Conservation (phyloP, 2,797 vertebrate species). For the Pseudopleuronectes americanus region DNA sequence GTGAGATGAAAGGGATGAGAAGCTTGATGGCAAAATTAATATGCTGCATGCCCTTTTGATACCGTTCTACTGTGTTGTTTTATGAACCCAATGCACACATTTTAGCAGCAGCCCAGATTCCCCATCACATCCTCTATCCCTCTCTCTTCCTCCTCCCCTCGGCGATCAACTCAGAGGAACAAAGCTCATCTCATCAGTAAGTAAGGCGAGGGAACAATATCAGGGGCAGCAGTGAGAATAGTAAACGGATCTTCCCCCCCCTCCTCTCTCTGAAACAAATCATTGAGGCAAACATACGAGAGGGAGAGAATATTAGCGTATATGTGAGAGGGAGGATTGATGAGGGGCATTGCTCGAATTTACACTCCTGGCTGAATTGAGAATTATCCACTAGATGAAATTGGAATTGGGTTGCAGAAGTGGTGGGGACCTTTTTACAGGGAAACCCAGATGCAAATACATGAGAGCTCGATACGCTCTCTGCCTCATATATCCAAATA, state of each 20-base stretch:
- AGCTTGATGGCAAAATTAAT: slow-evolving; percentile 28
- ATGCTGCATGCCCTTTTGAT: slow-evolving; percentile 18
- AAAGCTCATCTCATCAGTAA: slow-evolving; percentile 51
- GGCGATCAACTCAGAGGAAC: slow-evolving; percentile 13
- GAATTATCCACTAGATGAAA: slow-evolving; percentile 76
- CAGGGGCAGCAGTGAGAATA: slow-evolving; percentile 29
- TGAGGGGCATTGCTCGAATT: slow-evolving; percentile 71
- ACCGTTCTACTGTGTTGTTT: slow-evolving; percentile 19
- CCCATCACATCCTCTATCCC: not conserved
- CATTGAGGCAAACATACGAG: slow-evolving; percentile 58
- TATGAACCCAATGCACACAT: slow-evolving; percentile 30
- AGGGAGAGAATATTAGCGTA: slow-evolving; percentile 32
- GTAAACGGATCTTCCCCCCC: slow-evolving; percentile 45
- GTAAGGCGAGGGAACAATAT: slow-evolving; percentile 49
- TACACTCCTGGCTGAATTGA: slow-evolving; percentile 69
- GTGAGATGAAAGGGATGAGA: not conserved
- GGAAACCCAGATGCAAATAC: slow-evolving; percentile 72
- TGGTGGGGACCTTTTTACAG: slow-evolving; percentile 49
- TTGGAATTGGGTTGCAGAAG: slow-evolving; percentile 70
- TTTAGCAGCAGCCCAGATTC: slow-evolving; percentile 1
- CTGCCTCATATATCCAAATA: slow-evolving; percentile 68
- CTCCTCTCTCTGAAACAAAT: slow-evolving; percentile 54
- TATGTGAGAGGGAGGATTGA: slow-evolving; percentile 61
- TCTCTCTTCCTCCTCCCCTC: slow-evolving; percentile 7
- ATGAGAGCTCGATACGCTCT: slow-evolving; percentile 60